Evolutionary conservation across 2,888 invertebrate species (phyloP).

Genomic region (Cacoxenus indagator): DNA sequence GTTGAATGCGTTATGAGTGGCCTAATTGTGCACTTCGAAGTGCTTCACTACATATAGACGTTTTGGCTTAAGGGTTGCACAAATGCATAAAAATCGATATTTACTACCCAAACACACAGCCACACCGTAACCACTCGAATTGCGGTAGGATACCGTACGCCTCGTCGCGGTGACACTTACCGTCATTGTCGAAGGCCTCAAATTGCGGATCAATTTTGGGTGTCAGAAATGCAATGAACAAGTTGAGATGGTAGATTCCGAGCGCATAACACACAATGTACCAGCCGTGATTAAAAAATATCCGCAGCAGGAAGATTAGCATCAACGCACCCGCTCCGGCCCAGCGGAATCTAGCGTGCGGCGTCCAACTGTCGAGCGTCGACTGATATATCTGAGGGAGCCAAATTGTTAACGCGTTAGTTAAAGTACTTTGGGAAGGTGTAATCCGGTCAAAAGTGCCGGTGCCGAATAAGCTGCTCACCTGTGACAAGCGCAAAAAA

Average conservation of each 20-base stretch:
- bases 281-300: constrained; percentile 96
- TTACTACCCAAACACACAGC: neutral
- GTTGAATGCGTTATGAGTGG: neutral
- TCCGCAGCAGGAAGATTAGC: constrained; percentile 82
- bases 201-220: constrained; percentile 99
- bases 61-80: neutral
- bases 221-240: constrained; percentile 99
- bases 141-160: neutral
- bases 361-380: constrained; percentile 88
- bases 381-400: constrained; percentile 79
- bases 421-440: neutral
- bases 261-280: constrained; percentile 99
- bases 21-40: neutral
- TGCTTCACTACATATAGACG: neutral
- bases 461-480: constrained; percentile 33
- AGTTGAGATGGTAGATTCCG: constrained; percentile 98
- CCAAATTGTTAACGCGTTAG: too few relatives aligned
- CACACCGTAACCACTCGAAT: neutral
- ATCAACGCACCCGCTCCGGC: constrained; percentile 79
- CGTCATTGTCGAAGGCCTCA: constrained; percentile 82
- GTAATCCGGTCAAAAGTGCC: neutral
- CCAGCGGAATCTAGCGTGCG: constrained; percentile 87
- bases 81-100: neutral
- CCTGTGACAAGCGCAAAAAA: constrained; percentile 70
- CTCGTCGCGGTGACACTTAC: constrained; percentile 71